Base-by-base conservation (phyloP, 2,888 invertebrate genomes). In the Chymomyza fuscimana region DNA sequence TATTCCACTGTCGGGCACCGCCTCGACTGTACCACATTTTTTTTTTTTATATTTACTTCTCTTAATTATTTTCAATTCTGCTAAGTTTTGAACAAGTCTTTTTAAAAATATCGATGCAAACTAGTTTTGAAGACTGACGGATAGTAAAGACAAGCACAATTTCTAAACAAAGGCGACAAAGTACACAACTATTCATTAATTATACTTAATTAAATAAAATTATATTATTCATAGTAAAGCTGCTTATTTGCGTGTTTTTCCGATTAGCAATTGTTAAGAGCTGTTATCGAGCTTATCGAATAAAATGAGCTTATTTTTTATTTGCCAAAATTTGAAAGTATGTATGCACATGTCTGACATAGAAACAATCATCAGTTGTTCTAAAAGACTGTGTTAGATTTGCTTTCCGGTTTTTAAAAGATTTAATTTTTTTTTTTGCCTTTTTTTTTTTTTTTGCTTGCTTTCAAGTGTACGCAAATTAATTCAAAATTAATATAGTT, bases 401-500 rank as follows among this genome's bases (percentile, higher is more conserved):
- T 54, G 16, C 19, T 22, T 54, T 46, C 40, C 40, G 40, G 40
- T 46, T 46, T 46, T 46, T 46, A 4, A 12, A 46, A 10, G 40
- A 54, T 51, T 54, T 5, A 1, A 54, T 59, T 25, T 59, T 32
- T 59, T 29, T 22, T 19, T 58, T 58, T 52, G 19, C 32, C 12
- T 59, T 32, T 59, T 29, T 22, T 19, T 58, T 58, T 52, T 15
- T 61, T 5, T 61, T 10, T 40, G 61, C 19, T 36, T 50, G 40
- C 46, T 40, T 62, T 29, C 46, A 22, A 46, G 50, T 62, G 62
- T 62, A 36, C 22, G 50, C 19, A 22, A 19, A 63, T 52, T 63
- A 51, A 46, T n/a, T 64, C 19, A 50, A 46, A 56, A 52, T 51
- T 63, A 63, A 63, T 51, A 52, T 63, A 16, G 51, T 63, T 63